Percentiles rank a stretch among this genome's conserved stretches.
Evolutionary conservation across 2,888 invertebrate species (phyloP).

Genomic region (Coenonympha glycerion): DNA sequence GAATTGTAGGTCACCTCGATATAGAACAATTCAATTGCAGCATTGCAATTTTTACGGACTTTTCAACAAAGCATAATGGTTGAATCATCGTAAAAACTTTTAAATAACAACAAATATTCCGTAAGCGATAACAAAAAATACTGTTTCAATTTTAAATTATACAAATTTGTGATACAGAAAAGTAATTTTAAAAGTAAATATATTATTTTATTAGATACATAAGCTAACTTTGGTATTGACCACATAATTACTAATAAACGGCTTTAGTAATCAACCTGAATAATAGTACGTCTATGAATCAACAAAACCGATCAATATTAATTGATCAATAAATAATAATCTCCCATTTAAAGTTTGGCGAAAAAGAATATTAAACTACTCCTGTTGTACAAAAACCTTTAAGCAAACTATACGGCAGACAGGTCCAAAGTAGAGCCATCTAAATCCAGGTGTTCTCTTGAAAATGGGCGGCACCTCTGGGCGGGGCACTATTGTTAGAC

Average conservation of each 20-base stretch:
- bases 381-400: too few relatives aligned
- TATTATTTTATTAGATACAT: too few relatives aligned
- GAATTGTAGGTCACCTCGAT: slow-evolving; percentile 60
- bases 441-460: too few relatives aligned
- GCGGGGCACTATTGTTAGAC: too few relatives aligned
- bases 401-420: too few relatives aligned
- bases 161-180: background rate
- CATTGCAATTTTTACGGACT: background rate
- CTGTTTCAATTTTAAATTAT: background rate
- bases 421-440: too few relatives aligned
- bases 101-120: background rate
- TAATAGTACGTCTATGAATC: too few relatives aligned
- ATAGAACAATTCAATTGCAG: slow-evolving; percentile 29
- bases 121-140: background rate
- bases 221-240: background rate
- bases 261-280: background rate
- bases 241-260: background rate
- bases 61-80: background rate
- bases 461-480: too few relatives aligned
- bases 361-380: too few relatives aligned
- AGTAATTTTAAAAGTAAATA: background rate
- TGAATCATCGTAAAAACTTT: background rate
- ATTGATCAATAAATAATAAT: too few relatives aligned
- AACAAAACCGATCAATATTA: too few relatives aligned
- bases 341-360: too few relatives aligned